Evolutionary conservation across 2,888 invertebrate species (phyloP), one percentile per base, ranked within the genome.

Genomic region (Gerosis bhagava): DNA sequence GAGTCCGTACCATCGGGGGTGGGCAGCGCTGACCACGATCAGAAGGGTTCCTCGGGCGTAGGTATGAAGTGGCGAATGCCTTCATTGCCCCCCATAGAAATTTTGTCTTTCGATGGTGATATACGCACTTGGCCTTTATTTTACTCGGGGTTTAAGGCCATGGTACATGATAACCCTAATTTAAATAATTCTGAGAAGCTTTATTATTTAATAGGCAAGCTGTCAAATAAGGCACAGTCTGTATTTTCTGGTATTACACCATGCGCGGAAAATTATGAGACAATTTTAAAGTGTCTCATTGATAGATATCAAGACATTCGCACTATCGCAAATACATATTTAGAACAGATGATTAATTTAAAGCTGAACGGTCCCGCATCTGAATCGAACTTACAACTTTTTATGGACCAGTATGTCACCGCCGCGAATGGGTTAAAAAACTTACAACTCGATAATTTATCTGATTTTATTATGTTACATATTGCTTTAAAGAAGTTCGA

Each of bases 301-400:
- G 32, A 32, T 32, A 8, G 32, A 5, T 32, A 32, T 10, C 16
- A 32, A 10, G 32, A 32, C 17, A 32, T 17, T 32, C 32, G 16
- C 10, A 17, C 17, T 10, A 32, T 32, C 8, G 32, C 32, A n/a
- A 17, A 16, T 10, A 17, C 32, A 17, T 32, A 32, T 32, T 17
- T 32, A 17, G 32, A 32, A 17, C 32, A 32, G 17, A 29, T 13
- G 52, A 60, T 58, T 53, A 57, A 63, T 59, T 11, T 5, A 13
- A 2, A 28, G 28, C n/a, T n/a, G n/a, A n/a, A n/a, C n/a, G n/a
- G 25, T 25, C 1, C 25, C 25, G 25, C 25, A 5, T 25, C 25
- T 11, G 25, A 3, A 10, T 25, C 10, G 5, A 11, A 25, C n/a
- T n/a, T n/a, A n/a, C n/a, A n/a, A 25, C n/a, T n/a, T 25, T 25